Conservation (phyloP, 2,888 invertebrate species). For the Microplitis deprimator region DNA sequence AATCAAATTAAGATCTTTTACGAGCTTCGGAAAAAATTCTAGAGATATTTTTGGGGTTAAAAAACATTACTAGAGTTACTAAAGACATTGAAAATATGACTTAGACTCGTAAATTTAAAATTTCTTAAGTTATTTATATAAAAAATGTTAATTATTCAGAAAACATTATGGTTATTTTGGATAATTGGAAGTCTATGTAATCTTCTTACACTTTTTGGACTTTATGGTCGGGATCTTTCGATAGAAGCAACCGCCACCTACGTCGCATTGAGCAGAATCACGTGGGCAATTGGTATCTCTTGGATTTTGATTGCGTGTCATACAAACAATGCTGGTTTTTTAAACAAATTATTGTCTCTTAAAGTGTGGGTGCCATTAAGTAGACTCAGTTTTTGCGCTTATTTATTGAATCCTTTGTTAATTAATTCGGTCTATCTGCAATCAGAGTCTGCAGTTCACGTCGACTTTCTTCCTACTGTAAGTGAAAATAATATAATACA, state of each 20-base stretch:
- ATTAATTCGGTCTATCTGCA: constrained; percentile 72
- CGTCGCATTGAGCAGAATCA: constrained; percentile 72
- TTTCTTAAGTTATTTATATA: background rate
- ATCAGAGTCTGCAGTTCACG: constrained; percentile 60
- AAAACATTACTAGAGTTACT: no score
- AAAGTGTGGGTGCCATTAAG: constrained; percentile 71
- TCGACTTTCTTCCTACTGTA: constrained; percentile 67
- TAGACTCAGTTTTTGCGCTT: constrained; percentile 75
- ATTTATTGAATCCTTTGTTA: constrained; percentile 75
- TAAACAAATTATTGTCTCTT: constrained; percentile 67
- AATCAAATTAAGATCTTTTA: no score
- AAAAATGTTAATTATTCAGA: constrained; percentile 56
- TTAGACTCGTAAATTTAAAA: no score
- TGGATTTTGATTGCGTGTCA: constrained; percentile 76
- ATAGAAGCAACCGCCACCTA: constrained; percentile 72
- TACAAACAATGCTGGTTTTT: constrained; percentile 73
- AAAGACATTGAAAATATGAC: no score
- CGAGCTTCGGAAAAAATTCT: no score
- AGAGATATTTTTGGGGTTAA: no score
- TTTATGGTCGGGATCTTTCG: constrained; percentile 70
- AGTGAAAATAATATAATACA: constrained; percentile 48
- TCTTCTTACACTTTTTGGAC: constrained; percentile 70
- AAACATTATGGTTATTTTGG: constrained; percentile 64
- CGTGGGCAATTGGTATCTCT: constrained; percentile 74
- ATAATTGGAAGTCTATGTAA: constrained; percentile 68